These are phyloP conservation scores for Dryococelus australis DNA, from an alignment of 2,888 invertebrate species.

Conservation along the genomic window DNA sequence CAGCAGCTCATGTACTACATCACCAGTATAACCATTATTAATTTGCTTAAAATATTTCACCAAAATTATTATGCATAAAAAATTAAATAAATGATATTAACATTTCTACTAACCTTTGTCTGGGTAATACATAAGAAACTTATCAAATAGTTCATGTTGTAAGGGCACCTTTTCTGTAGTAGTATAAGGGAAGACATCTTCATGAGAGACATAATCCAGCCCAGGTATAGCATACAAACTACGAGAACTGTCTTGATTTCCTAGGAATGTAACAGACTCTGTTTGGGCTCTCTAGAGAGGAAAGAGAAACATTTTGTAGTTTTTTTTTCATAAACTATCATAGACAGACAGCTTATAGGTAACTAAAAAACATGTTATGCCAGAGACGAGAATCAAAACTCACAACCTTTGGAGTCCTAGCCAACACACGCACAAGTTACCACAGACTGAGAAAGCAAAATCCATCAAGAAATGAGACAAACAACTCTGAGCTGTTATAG, in stretches of 20 bases:
- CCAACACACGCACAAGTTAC: too few species aligned
- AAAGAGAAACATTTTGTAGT: neutral
- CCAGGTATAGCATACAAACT: constrained; percentile 97
- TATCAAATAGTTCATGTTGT: constrained; percentile 95
- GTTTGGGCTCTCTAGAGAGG: constrained; percentile 92
- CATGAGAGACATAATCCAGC: constrained; percentile 97
- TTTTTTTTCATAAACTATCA: too few species aligned
- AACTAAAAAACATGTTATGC: too few species aligned
- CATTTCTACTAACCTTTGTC: constrained; percentile 69
- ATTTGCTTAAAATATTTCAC: too few species aligned
- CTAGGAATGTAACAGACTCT: constrained; percentile 96
- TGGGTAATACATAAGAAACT: constrained; percentile 84
- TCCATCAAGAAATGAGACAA: too few species aligned
- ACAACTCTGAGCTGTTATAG: too few species aligned
- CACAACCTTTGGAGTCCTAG: too few species aligned
- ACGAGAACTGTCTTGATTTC: constrained; percentile 93
- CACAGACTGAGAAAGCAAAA: too few species aligned
- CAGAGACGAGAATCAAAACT: too few species aligned
- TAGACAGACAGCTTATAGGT: too few species aligned
- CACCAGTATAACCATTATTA: too few species aligned
- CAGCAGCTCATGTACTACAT: too few species aligned
- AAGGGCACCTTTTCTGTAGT: constrained; percentile 88
- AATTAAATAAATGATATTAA: constrained; percentile 9
- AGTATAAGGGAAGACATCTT: constrained; percentile 94
- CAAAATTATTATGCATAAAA: neutral